Evolutionary conservation across 2,888 invertebrate genomes (phyloP).

Genomic region (Nomada flava): DNA sequence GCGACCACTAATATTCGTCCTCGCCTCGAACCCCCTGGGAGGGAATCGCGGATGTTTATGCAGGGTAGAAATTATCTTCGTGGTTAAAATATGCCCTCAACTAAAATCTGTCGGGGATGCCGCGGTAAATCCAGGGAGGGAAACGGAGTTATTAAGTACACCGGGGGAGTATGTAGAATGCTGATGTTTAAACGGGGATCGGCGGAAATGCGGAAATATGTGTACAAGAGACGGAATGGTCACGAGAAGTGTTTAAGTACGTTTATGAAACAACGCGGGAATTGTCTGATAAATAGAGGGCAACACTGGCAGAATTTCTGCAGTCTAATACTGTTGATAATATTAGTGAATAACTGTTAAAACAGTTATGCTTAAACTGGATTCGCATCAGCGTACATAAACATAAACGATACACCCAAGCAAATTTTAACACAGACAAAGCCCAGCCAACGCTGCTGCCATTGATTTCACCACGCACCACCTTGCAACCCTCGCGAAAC

Average conservation of each 20-base stretch:
- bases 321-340: no score
- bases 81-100: background rate
- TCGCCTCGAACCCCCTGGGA: background rate
- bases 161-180: background rate
- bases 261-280: background rate
- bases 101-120: background rate
- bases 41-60: background rate
- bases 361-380: no score
- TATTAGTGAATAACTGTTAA: no score
- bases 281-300: no score
- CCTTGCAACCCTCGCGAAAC: background rate
- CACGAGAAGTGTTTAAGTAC: background rate
- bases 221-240: background rate
- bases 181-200: background rate
- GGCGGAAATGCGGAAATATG: background rate
- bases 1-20: conserved; percentile 16
- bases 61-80: background rate
- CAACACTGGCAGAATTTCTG: no score
- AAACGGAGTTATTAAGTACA: background rate
- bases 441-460: no score
- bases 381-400: no score
- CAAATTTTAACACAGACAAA: no score
- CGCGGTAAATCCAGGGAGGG: background rate
- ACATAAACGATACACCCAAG: no score
- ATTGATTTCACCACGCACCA: background rate